Evolutionary conservation across 2,797 vertebrate species (phyloP).

Genomic region (Lacerta bilineata): DNA sequence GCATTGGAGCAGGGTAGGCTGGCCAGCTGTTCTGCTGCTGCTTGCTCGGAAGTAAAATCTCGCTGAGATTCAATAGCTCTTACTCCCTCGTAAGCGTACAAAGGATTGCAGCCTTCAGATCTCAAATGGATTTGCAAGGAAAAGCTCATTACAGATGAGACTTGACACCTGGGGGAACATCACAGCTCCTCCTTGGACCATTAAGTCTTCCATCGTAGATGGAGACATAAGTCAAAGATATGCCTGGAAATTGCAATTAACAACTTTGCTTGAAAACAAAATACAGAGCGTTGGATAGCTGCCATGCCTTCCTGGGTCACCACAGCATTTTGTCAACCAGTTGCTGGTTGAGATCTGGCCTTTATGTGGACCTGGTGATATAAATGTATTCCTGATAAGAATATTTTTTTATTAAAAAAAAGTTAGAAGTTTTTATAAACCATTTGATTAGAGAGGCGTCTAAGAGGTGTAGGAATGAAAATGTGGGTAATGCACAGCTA

Average conservation of each 20-base stretch:
- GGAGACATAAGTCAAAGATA: not conserved
- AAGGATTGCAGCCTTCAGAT: not conserved
- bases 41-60: not conserved
- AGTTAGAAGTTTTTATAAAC: not conserved
- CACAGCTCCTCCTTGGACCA: not conserved
- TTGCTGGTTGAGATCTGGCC: not conserved
- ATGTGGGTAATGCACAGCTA: not conserved
- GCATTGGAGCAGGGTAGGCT: not conserved
- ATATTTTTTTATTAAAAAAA: not conserved
- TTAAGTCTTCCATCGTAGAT: not conserved
- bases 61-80: not conserved
- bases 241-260: constrained; percentile 9
- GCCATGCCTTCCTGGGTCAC: not conserved
- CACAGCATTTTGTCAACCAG: not conserved
- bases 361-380: not conserved
- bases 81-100: not conserved
- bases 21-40: not conserved
- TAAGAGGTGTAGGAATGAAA: not conserved
- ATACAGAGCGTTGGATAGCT: not conserved
- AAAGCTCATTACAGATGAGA: not conserved
- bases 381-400: not conserved
- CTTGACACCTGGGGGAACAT: constrained; percentile 4
- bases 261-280: not conserved
- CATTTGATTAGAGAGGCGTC: too few relatives aligned
- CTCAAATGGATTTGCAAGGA: not conserved